Evolutionary conservation across 2,888 invertebrate genomes (phyloP), one percentile per base, ranked within the genome.

Genomic region (Chrysodeixis includens): DNA sequence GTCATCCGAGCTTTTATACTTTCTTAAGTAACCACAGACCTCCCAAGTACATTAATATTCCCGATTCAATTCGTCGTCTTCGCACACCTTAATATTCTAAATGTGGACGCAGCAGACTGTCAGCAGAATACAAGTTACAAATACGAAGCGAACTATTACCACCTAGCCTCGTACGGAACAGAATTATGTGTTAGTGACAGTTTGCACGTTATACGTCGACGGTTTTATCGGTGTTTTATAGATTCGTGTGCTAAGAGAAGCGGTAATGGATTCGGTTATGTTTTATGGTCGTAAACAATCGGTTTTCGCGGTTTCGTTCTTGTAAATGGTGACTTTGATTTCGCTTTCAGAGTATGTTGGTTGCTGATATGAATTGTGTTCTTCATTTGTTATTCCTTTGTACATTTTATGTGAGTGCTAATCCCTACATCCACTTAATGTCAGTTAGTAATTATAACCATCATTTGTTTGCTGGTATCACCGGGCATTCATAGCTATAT

Each of bases 131-230:
- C 74, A 68, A 74, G 71, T 74, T 65, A 81, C 72, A 78, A 82
- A 79, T 78, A 79, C 80, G 63, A 67, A 79, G 75, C 72, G 71
- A 69, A 71, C 63, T 79, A 82, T 81, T 82, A 79, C 78, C 79
- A 76, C 66, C 69, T 30, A 58, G 61, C 71, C 79, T 74, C 61
- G 40, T 46, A 64, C 79, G 74, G 69, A 72, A 72, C 74, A 30
- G 35, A 62, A 76, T 57, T 14, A 63, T 62, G 16, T 26, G 63
- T 57, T 55, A 64, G 64, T 69, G 63, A 73, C 69, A 72, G 63
- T 76, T 76, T 62, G 59, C 69, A 76, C 69, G 72, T 64, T 55
- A 76, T 76, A 66, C 72, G 69, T 62, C 60, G 76, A 62, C 66
- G 66, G 30, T 69, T 76, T 76, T 66, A 72, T 76, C 69, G 57